These are phyloP conservation scores for Orius laevigatus DNA, from an alignment of 1,140 invertebrate genomes.

Conservation along the genomic window DNA sequence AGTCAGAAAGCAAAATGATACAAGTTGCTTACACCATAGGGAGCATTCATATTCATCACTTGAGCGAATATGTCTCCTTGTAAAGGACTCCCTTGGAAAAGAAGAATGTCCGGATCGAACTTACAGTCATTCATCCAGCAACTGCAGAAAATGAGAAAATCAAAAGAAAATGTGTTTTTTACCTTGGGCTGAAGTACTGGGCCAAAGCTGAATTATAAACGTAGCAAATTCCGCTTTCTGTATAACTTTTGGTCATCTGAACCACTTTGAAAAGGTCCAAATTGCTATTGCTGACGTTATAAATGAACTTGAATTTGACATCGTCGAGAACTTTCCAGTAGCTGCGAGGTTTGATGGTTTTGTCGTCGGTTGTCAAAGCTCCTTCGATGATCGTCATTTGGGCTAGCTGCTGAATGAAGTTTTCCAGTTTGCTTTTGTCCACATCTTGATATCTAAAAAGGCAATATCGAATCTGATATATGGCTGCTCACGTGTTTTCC, in stretches of 20 bases:
- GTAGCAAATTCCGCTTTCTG: constrained; percentile 48
- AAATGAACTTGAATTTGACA: constrained; percentile 9
- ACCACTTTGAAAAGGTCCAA: constrained; percentile 5
- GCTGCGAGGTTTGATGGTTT: constrained; percentile 32
- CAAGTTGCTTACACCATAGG: constrained; percentile 33
- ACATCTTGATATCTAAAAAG: too few species aligned
- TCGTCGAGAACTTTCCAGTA: constrained; percentile 32
- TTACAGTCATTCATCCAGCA: constrained; percentile 24
- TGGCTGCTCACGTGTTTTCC: constrained; percentile 18
- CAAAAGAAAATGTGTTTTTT: constrained; percentile 7
- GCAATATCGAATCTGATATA: too few species aligned
- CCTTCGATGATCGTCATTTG: too few species aligned
- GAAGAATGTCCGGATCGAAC: background rate
- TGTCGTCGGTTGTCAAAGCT: constrained; percentile 37
- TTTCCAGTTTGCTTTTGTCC: too few species aligned
- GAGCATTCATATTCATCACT: constrained; percentile 45
- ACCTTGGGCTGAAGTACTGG: constrained; percentile 40
- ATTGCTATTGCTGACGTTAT: constrained; percentile 19
- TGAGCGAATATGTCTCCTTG: constrained; percentile 52
- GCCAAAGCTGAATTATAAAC: constrained; percentile 43
- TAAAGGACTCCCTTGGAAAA: constrained; percentile 43
- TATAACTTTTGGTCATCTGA: constrained; percentile 28
- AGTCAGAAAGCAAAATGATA: constrained; percentile 18
- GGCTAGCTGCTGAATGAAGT: too few species aligned
- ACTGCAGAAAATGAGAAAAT: too few species aligned